Base-by-base conservation (phyloP, 2,797 vertebrate genomes). In the Neosalanx taihuensis region DNA sequence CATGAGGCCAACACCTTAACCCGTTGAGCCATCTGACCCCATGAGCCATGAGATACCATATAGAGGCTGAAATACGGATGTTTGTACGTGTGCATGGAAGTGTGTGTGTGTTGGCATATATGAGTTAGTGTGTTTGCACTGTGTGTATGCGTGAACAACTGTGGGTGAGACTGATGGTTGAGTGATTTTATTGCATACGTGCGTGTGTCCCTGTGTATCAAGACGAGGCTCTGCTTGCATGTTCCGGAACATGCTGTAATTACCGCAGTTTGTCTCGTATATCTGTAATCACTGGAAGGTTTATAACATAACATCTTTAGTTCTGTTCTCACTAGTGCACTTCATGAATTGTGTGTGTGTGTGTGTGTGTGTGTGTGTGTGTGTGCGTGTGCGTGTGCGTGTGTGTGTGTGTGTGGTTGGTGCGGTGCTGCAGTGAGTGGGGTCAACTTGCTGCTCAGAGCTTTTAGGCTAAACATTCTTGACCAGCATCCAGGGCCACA, bases 381-480 rank as follows among this genome's bases (percentile, higher is more conserved):
- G 62, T 69, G 1, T 41, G 62, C 37, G 61, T 69, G 12, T 62
- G 60, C 72, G 30, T 63, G 65, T 59, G 58, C 68, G 7, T 66
- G 26, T 67, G 58, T 72, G 23, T 37, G 51, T 64, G 46, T 56
- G 15, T 69, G 1, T 41, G 62, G 1, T 6, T 23, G 5, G 15
- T 31, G 23, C 17, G 5, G 46, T 18, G 18, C 35, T 59, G 18
- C 30, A 37, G 33, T 41, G 57, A 20, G 58, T 64, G 37, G 46
- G 56, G 75, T 71, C 64, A 53, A 67, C 58, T 65, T 67, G 17
- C 67, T 57, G 20, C 63, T 76, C 75, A 73, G 67, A 63, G 64
- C 62, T 85, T 78, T 84, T 79, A 79, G 76, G 85, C 85, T 81
- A 89, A 85, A 87, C 85, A 88, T 89, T 89, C 83, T 84, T 90